phyloP scores from a whole-genome alignment of 2,113 vertebrate species.

The Zapus hudsonius region DNA sequence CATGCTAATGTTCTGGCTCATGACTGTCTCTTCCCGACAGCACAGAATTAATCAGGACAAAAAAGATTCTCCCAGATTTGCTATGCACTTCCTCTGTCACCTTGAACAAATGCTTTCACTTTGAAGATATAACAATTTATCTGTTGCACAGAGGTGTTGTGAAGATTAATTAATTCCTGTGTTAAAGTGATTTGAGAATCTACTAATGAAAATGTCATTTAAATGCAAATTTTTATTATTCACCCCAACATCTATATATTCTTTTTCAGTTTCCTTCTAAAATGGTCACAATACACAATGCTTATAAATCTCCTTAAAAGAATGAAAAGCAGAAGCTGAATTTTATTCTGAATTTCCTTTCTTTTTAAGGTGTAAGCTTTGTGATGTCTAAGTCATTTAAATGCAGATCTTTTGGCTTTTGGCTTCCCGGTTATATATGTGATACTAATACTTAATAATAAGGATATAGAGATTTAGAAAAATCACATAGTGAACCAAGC shows the following conservation, averaged over 20 bases:
- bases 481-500: background rate
- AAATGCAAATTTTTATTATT: constrained; percentile 77
- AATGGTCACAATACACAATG: constrained; percentile 52
- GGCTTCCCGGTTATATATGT: constrained; percentile 38
- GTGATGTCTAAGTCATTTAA: constrained; percentile 62
- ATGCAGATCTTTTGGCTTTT: constrained; percentile 56
- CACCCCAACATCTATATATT: constrained; percentile 47
- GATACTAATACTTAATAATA: constrained; percentile 33
- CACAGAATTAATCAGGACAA: background rate
- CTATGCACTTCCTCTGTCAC: constrained; percentile 31
- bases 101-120: constrained; percentile 62
- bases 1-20: background rate
- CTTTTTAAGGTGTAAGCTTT: constrained; percentile 39
- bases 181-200: constrained; percentile 67
- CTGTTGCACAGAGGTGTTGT: constrained; percentile 9
- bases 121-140: constrained; percentile 52
- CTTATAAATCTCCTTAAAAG: constrained; percentile 61
- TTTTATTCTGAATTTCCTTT: constrained; percentile 63
- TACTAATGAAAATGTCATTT: constrained; percentile 68
- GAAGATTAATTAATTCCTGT: constrained; percentile 70
- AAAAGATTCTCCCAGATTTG: constrained; percentile 14
- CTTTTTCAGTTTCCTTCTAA: constrained; percentile 43
- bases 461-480: constrained; percentile 46
- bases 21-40: background rate
- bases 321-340: constrained; percentile 50